Base-by-base conservation (phyloP, 1,140 invertebrate genomes). In the Ostrea denselamellosa region DNA sequence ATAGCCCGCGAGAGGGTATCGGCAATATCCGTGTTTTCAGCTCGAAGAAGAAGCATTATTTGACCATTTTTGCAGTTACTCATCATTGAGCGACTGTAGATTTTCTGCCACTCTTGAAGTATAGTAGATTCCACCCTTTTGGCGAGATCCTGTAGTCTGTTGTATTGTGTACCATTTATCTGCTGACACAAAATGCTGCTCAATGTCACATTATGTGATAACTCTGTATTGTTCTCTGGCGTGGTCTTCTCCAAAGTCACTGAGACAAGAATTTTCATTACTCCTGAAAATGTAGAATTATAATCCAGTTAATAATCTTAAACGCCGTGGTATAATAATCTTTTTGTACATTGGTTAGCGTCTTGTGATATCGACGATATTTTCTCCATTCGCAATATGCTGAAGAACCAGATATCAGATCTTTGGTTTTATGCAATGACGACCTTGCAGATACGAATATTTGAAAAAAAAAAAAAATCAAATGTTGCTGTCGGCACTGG, bases 131-230 rank as follows among this genome's bases (percentile, higher is more conserved):
- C 52, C 7, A 19, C 14, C 34, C 53, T 22, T 52, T n/a, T 19
- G 3, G 53, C 10, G 14, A 54, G 17, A 14, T 83, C 44, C 12
- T 53, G 10, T 8, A 52, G 34, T 52, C 3, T 52, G 44, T 19
- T 54, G 82, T 83, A n/a, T 4, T 77, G 68, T 17, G 68, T 77
- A 0, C 68, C 68, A 12, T 77, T 77, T 0, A 9, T 9, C 5
- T 22, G 68, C 17, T 77, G 68, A 77, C 68, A 77, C 68, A 77
- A 34, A 12, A 77, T 77, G 14, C 68, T 77, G 28, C 68, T 34
- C 3, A 77, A 8, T 5, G 68, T 77, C 25, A 25, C 8, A 17
- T 77, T 77, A 3, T 34, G 25, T 9, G 12, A 14, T 10, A 10
- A 77, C 0, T 77, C 68, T 10, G 56, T 62, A 17, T 7, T 7